Percentiles rank a stretch among this genome's conserved stretches.
These are phyloP conservation scores for Porites divaricata DNA, from an alignment of 92 coral and sea anemone genomes.

Conservation along the genomic window DNA sequence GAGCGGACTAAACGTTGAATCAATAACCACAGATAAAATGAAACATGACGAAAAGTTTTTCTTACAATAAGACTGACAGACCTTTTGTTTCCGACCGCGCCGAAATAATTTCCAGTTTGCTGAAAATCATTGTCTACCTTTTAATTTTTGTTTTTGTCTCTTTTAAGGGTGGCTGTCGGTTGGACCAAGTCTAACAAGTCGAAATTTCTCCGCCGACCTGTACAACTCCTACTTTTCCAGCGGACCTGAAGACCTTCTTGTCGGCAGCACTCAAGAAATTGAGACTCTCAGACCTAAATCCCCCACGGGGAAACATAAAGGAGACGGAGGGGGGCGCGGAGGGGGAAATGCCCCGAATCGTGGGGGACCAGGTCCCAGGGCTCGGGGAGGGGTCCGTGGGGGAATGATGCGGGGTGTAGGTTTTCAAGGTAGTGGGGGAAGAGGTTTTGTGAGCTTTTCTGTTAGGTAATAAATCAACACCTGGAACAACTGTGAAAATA, in stretches of 20 bases:
- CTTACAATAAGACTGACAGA: too few relatives aligned
- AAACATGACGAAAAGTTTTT: too few relatives aligned
- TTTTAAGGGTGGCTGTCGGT: conserved; percentile 93
- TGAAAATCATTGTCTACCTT: too few relatives aligned
- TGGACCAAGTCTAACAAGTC: conserved; percentile 92
- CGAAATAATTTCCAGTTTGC: too few relatives aligned
- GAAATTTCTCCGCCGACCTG: conserved; percentile 93
- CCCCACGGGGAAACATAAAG: conserved; percentile 93
- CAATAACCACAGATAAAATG: too few relatives aligned
- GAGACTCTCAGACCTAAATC: conserved; percentile 98
- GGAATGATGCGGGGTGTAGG: conserved; percentile 92
- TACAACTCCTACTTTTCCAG: conserved; percentile 91
- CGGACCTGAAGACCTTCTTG: conserved; percentile 85
- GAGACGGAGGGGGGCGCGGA: conserved; percentile 91
- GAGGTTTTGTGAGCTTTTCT: conserved; percentile 47
- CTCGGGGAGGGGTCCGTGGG: conserved; percentile 74
- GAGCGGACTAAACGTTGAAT: too few relatives aligned
- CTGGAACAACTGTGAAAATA: too few relatives aligned
- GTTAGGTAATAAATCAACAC: background rate
- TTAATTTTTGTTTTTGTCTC: background rate
- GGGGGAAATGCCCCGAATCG: conserved; percentile 67
- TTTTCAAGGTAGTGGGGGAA: conserved; percentile 76
- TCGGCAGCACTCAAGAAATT: conserved; percentile 93
- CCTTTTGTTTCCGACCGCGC: too few relatives aligned
- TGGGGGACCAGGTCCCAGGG: conserved; percentile 74